Base-by-base conservation (phyloP, 2,113 vertebrate genomes). In the Gymnarchus niloticus region DNA sequence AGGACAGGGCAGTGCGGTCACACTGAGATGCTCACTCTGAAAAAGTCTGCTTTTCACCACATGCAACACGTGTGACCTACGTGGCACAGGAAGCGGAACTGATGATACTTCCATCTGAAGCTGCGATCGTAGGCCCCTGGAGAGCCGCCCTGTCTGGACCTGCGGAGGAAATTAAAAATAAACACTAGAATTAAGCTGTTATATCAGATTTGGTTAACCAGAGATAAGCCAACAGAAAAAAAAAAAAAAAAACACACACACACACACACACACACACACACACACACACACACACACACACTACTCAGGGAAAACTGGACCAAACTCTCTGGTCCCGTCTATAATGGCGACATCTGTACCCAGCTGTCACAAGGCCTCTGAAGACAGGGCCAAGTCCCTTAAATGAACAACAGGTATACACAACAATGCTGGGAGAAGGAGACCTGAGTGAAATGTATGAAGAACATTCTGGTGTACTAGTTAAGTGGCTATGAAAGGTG, bases 91-190 rank as follows among this genome's bases (percentile, higher is more conserved):
- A 99, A 99, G 84, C 98, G 97, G 92, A 99, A 99, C 94, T 99
- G 98, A 92, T 99, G 97, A 92, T 98, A 99, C 89, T 99, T 99
- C 98, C 98, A 99, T 87, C 97, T 96, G 92, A 99, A 99, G 91
- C 98, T 99, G 81, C 98, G 96, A 91, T 99, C 98, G 0, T 99
- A 99, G 0, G 98, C 98, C 0, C 97, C 97, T 0, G 98, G 98
- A 44, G 97, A 99, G 0, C 97, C 96, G 0, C 96, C 96, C 73
- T 97, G 97, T 61, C 97, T 96, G 0, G 94, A 93, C 78, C 95
- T 95, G 33, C 1, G 0, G 46, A n/a, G 25, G 12, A 81, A 23
- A 78, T 2, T 85, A 3, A 33, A 46, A 41, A 37, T 14, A 49
- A 17, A 44, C 37, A 25, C 2, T 21, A 56, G 7, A 9, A 37